Percentiles rank a stretch among this genome's conserved stretches.
phyloP scores from a whole-genome alignment of 2,888 invertebrate genomes.

The Chrysolina oricalcia region DNA sequence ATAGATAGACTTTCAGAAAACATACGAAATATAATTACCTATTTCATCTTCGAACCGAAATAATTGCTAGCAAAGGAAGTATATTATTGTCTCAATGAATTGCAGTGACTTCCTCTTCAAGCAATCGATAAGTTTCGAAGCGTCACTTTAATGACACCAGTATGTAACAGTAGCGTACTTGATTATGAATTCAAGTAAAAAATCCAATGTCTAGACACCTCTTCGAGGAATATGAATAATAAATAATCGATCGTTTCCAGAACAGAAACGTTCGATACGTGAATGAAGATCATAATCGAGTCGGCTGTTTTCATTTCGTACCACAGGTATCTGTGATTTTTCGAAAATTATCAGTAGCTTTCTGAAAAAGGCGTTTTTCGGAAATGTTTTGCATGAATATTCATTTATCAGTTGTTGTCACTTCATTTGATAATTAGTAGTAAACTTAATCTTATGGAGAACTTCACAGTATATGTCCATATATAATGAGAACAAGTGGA shows the following conservation, averaged over 20 bases:
- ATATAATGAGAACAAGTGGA: too few species aligned
- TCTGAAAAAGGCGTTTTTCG: too few species aligned
- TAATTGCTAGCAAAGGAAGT: conserved; percentile 50
- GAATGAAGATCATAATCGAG: conserved; percentile 2
- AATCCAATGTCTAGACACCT: conserved; percentile 12
- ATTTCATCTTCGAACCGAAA: conserved; percentile 18
- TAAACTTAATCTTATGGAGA: too few species aligned
- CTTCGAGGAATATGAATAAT: conserved; percentile 15
- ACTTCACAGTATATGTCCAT: too few species aligned
- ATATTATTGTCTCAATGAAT: conserved; percentile 55
- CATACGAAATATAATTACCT: not conserved
- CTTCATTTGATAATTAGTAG: too few species aligned
- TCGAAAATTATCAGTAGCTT: too few species aligned
- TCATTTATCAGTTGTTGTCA: too few species aligned
- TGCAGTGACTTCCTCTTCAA: conserved; percentile 59
- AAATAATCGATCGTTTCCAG: conserved; percentile 11
- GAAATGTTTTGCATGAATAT: too few species aligned
- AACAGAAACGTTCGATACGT: not conserved
- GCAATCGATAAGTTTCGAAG: conserved; percentile 55
- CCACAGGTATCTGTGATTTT: too few species aligned
- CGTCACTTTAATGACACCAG: conserved; percentile 45
- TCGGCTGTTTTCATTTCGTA: not conserved
- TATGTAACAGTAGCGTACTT: conserved; percentile 21
- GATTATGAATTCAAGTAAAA: conserved; percentile 13
- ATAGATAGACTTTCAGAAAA: not conserved